Percentiles rank a stretch among this genome's conserved stretches.
Evolutionary conservation across 2,797 vertebrate genomes (phyloP).

Genomic region (Myotis daubentonii): DNA sequence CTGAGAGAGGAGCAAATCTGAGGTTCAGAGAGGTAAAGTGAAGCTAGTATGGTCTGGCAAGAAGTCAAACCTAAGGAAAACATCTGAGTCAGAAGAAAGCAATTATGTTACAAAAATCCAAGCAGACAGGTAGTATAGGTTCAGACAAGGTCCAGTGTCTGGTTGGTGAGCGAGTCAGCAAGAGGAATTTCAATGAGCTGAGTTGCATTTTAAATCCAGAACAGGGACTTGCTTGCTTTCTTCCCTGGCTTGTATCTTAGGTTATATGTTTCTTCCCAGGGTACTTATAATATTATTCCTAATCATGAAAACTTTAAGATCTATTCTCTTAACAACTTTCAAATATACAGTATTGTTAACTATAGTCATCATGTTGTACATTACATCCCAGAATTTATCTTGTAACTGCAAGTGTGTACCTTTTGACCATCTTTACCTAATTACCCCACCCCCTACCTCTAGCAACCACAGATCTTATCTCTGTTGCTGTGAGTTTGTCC

Average conservation of each 20-base stretch:
- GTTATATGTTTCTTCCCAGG: background rate
- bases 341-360: background rate
- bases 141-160: background rate
- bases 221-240: background rate
- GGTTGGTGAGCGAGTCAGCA: background rate
- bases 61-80: conserved; percentile 9
- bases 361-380: background rate
- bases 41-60: conserved; percentile 27
- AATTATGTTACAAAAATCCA: background rate
- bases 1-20: background rate
- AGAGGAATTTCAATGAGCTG: background rate
- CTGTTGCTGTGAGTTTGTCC: background rate
- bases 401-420: background rate
- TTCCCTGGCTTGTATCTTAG: background rate
- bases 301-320: background rate
- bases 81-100: background rate
- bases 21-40: background rate
- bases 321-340: background rate
- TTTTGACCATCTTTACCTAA: background rate
- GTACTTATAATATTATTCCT: background rate
- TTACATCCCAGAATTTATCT: background rate
- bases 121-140: background rate
- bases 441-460: background rate
- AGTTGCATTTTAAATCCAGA: background rate
- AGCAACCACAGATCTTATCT: background rate